Conservation (phyloP, 2,888 invertebrate genomes). For the Ichneumoninae sp. region DNA sequence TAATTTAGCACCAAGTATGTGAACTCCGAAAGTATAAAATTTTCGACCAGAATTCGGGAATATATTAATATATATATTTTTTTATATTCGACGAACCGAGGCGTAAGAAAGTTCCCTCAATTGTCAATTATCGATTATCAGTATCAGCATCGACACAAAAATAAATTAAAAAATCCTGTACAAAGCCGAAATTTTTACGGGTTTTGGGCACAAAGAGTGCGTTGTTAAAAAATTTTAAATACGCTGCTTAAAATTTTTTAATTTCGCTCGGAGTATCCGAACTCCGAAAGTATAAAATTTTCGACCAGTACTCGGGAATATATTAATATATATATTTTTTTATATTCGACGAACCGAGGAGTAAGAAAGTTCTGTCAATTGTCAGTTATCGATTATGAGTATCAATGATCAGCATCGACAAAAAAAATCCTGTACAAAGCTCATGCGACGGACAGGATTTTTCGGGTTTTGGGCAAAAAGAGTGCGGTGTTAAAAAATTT, state of each 20-base stretch:
- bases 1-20: slow-evolving; percentile 5
- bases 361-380: slow-evolving; percentile 10
- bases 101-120: slow-evolving; percentile 7
- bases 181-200: background rate
- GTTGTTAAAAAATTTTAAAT: slow-evolving; percentile 42
- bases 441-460: background rate
- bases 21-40: background rate
- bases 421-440: background rate
- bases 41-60: background rate
- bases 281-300: background rate
- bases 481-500: slow-evolving; percentile 20
- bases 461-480: background rate
- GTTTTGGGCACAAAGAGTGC: background rate
- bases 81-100: background rate
- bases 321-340: background rate
- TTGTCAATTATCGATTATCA: background rate
- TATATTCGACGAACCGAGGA: background rate
- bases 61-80: background rate
- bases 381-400: background rate
- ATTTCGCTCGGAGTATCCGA: background rate
- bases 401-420: no score
- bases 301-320: background rate
- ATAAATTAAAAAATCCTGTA: background rate
- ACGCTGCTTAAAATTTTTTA: slow-evolving; percentile 52
- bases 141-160: background rate